Evolutionary conservation across 2,888 invertebrate species (phyloP).

Genomic region (Desoria tigrina): DNA sequence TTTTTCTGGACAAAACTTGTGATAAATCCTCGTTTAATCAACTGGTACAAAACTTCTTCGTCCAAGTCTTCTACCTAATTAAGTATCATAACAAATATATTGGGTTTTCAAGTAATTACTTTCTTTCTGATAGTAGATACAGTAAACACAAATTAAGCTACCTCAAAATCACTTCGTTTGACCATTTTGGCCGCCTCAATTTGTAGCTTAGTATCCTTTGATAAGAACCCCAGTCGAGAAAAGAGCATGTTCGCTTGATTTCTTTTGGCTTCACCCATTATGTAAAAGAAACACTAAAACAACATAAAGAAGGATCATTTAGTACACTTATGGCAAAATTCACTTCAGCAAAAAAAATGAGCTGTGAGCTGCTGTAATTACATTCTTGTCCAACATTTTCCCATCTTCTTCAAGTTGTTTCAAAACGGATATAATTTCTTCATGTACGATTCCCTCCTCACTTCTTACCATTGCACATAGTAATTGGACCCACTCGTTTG

Average conservation of each 20-base stretch:
- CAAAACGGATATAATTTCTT: slow-evolving; percentile 17
- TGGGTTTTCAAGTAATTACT: neutral
- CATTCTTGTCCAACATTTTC: slow-evolving; percentile 20
- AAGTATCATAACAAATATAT: neutral
- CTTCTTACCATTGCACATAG: slow-evolving; percentile 13
- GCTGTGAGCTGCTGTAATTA: too few relatives aligned
- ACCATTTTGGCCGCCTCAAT: slow-evolving; percentile 13
- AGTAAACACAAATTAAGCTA: neutral
- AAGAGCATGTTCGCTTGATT: slow-evolving; percentile 16
- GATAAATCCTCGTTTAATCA: slow-evolving; percentile 16
- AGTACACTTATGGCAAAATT: too few relatives aligned
- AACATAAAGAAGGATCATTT: too few relatives aligned
- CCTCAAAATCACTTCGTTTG: slow-evolving; percentile 16
- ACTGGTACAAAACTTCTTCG: slow-evolving; percentile 12
- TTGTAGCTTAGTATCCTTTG: slow-evolving; percentile 17
- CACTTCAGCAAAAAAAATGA: too few relatives aligned
- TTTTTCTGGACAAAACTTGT: slow-evolving; percentile 16
- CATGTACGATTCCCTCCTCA: slow-evolving; percentile 19
- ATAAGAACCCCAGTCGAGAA: slow-evolving; percentile 8
- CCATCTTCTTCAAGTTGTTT: slow-evolving; percentile 20
- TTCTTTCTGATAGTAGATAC: too few relatives aligned
- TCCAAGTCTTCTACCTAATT: slow-evolving; percentile 19
- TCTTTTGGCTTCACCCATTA: slow-evolving; percentile 15
- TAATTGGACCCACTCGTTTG: slow-evolving; percentile 19
- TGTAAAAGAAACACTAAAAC: slow-evolving; percentile 18